Evolutionary conservation across 2,113 vertebrate genomes (phyloP).

Genomic region (Alligator sinensis): DNA sequence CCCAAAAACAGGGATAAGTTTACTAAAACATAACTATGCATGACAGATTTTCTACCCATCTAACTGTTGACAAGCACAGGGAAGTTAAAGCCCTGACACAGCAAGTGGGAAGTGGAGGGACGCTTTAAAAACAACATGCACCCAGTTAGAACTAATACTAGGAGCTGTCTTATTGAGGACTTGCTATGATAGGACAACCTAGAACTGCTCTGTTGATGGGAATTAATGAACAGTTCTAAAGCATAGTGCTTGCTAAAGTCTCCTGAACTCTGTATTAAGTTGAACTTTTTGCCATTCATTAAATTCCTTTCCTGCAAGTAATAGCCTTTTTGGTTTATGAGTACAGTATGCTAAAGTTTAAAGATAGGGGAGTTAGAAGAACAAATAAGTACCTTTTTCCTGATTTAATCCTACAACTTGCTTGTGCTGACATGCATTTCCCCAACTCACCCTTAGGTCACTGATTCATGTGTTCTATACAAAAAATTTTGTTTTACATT

Average conservation of each 20-base stretch:
- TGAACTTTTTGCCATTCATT: background rate
- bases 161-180: background rate
- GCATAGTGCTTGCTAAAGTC: background rate
- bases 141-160: background rate
- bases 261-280: background rate
- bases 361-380: background rate
- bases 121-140: rapidly evolving
- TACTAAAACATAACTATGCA: background rate
- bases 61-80: background rate
- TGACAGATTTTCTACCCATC: background rate
- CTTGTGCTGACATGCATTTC: background rate
- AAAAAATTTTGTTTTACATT: background rate
- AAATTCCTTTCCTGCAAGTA: background rate
- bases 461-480: background rate
- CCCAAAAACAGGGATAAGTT: background rate
- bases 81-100: background rate
- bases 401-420: background rate
- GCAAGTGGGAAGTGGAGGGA: background rate
- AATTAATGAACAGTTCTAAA: background rate
- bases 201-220: background rate
- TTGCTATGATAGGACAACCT: background rate
- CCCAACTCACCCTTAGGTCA: background rate
- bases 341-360: background rate
- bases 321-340: background rate
- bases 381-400: background rate